Conservation (phyloP, 2,113 vertebrate species). For the Poicephalus gulielmi region DNA sequence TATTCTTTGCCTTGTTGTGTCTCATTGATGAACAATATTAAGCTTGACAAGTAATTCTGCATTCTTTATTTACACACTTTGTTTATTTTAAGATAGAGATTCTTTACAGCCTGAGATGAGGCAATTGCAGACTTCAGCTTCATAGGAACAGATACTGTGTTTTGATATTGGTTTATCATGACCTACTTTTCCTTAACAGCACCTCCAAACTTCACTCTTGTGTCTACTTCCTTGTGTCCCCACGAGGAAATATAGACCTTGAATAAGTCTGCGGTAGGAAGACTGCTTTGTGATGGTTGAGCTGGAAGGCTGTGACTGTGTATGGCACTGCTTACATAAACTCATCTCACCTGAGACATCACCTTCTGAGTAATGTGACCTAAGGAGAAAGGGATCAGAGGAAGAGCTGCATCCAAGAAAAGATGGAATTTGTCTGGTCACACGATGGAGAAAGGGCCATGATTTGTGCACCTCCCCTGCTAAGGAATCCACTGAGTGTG, state of each 20-base stretch:
- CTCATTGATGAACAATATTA: background rate
- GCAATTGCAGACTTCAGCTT: background rate
- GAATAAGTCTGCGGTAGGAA: background rate
- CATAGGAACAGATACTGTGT: background rate
- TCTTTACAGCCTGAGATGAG: background rate
- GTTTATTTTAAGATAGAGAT: background rate
- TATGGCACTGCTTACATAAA: background rate
- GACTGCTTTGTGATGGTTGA: background rate
- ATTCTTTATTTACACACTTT: background rate
- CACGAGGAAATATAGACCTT: background rate
- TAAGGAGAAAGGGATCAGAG: background rate
- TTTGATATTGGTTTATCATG: background rate
- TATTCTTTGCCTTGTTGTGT: background rate
- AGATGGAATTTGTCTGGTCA: background rate
- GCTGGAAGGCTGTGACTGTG: background rate
- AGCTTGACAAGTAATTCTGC: background rate
- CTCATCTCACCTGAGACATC: background rate
- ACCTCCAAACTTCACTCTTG: background rate
- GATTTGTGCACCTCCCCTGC: rapidly evolving
- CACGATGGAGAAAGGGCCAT: rapidly evolving
- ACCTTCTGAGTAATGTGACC: rapidly evolving
- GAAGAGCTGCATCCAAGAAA: background rate
- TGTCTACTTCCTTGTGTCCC: background rate
- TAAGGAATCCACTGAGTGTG: rapidly evolving
- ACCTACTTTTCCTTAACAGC: background rate